Conservation (phyloP, 1,140 invertebrate genomes). For the Diorhabda elongata region DNA sequence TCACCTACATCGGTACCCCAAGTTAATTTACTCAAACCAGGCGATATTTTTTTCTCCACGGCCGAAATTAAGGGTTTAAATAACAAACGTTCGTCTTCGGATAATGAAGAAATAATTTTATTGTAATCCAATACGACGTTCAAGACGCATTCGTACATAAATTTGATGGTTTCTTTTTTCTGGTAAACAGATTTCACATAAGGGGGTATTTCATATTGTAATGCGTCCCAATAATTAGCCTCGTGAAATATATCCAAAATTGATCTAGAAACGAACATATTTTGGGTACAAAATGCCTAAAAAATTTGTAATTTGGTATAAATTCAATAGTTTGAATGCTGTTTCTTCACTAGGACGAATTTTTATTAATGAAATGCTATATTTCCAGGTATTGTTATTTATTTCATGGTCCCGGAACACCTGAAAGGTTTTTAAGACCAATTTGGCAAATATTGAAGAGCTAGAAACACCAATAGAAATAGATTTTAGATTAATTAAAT, state of each 20-base stretch:
- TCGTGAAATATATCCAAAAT: constrained; percentile 63
- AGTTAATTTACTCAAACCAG: constrained; percentile 72
- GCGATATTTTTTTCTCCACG: constrained; percentile 70
- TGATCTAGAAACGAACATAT: constrained; percentile 41
- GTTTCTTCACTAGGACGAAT: too few species aligned
- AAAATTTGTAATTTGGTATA: too few species aligned
- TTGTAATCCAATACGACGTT: constrained; percentile 77
- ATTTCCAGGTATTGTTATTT: too few species aligned
- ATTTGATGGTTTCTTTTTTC: constrained; percentile 60
- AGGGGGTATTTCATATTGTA: constrained; percentile 63
- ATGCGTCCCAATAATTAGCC: constrained; percentile 60
- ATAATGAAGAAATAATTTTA: constrained; percentile 62
- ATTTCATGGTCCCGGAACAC: too few species aligned
- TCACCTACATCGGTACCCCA: constrained; percentile 73
- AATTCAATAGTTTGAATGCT: too few species aligned
- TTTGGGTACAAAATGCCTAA: too few species aligned
- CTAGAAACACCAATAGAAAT: too few species aligned
- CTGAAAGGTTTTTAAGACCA: too few species aligned
- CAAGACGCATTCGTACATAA: constrained; percentile 69
- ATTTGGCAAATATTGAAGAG: too few species aligned
- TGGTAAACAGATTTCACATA: constrained; percentile 58
- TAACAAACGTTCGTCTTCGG: constrained; percentile 55
- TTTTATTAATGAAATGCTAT: too few species aligned
- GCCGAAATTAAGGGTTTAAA: constrained; percentile 53
- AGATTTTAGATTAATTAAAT: too few species aligned